Conservation (phyloP, 2,888 invertebrate species). For the Euphydryas editha region DNA sequence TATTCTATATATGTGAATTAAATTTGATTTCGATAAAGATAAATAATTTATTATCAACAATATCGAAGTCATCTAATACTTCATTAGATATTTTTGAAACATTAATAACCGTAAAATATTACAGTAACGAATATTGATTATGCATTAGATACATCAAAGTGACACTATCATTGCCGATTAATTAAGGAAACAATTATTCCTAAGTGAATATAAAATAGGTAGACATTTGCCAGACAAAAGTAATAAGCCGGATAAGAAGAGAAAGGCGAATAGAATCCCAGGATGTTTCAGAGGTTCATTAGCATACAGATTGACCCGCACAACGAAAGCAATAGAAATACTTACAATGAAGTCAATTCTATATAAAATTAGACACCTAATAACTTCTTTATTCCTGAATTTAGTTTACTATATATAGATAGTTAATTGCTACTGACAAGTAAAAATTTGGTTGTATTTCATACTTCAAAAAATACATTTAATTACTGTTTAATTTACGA, state of each 20-base stretch:
- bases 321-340: slow-evolving; percentile 55
- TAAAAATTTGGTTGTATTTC: not conserved
- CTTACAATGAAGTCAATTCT: slow-evolving; percentile 60
- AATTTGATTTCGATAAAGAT: too few species aligned
- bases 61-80: too few species aligned
- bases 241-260: slow-evolving; percentile 48
- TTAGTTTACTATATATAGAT: not conserved
- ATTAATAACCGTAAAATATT: too few species aligned
- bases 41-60: too few species aligned
- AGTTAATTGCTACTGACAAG: not conserved
- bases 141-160: not conserved
- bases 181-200: slow-evolving; percentile 23
- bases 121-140: too few species aligned
- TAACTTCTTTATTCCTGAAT: slow-evolving; percentile 20
- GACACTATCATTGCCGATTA: slow-evolving; percentile 1
- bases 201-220: slow-evolving; percentile 30
- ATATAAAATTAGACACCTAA: slow-evolving; percentile 41
- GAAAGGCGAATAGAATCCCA: slow-evolving; percentile 51
- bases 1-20: too few species aligned
- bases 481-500: not conserved
- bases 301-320: slow-evolving; percentile 74
- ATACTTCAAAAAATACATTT: not conserved
- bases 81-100: too few species aligned
- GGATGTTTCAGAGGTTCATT: slow-evolving; percentile 59
- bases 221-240: slow-evolving; percentile 47